Evolutionary conservation across 2,888 invertebrate genomes (phyloP).

Genomic region (Xanthia togata): DNA sequence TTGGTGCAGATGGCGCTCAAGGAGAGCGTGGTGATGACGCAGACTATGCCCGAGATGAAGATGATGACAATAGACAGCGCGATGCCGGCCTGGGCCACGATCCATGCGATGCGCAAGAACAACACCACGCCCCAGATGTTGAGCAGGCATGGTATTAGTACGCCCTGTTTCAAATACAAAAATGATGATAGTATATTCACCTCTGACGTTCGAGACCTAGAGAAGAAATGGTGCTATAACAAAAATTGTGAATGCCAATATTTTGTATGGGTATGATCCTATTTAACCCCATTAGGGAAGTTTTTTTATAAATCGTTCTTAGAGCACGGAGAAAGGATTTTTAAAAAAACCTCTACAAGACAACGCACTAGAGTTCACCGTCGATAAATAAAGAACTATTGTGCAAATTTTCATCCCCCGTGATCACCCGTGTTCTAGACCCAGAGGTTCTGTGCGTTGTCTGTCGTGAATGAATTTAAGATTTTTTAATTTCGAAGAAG

Average conservation of each 20-base stretch:
- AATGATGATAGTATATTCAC: neutral
- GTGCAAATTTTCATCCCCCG: no score
- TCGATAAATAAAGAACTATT: no score
- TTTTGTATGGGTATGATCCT: neutral
- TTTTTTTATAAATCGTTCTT: neutral
- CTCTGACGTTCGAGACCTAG: neutral
- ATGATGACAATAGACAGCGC: slow-evolving; percentile 92
- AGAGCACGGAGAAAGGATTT: no score
- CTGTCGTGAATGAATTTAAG: no score
- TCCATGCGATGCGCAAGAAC: slow-evolving; percentile 98
- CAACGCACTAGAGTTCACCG: neutral
- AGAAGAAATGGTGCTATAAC: neutral
- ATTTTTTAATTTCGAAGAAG: neutral
- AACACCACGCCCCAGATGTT: slow-evolving; percentile 99
- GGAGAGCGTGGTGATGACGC: slow-evolving; percentile 96
- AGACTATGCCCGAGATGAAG: slow-evolving; percentile 86
- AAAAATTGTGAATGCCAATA: neutral
- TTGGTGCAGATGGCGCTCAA: slow-evolving; percentile 97
- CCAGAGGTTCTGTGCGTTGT: no score
- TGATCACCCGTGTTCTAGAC: no score
- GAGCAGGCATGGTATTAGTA: slow-evolving; percentile 97
- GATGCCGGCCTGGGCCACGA: slow-evolving; percentile 98
- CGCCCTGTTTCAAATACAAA: slow-evolving; percentile 89
- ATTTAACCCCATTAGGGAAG: neutral
- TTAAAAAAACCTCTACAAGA: no score